These are phyloP conservation scores for Drosophila orosa DNA, from an alignment of 1,140 invertebrate genomes.

Conservation along the genomic window DNA sequence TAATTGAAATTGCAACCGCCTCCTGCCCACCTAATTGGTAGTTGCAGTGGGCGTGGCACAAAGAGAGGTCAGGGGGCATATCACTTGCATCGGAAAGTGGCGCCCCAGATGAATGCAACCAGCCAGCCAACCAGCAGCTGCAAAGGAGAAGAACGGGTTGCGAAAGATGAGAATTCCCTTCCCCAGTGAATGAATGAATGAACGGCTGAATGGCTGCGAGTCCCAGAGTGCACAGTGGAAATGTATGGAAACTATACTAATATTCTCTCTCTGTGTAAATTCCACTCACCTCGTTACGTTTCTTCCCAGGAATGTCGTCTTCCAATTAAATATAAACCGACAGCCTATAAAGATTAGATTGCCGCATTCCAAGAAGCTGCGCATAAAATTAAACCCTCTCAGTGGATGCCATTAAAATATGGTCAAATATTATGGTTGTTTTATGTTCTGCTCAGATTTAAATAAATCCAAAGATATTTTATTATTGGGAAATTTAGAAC, in stretches of 20 bases:
- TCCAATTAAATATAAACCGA: constrained; percentile 22
- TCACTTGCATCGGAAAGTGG: constrained; percentile 76
- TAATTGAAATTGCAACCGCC: constrained; percentile 79
- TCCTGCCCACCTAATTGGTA: constrained; percentile 77
- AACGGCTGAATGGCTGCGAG: constrained; percentile 51
- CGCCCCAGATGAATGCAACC: constrained; percentile 70
- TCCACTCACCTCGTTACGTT: constrained; percentile 15
- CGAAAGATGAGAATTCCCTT: constrained; percentile 47
- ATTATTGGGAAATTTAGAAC: constrained; percentile 3
- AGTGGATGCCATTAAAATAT: constrained; percentile 11
- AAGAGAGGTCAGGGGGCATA: constrained; percentile 42
- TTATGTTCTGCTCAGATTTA: neutral
- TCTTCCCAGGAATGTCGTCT: constrained; percentile 8
- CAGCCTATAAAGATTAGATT: constrained; percentile 27
- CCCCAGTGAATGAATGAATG: constrained; percentile 48
- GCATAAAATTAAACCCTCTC: constrained; percentile 34
- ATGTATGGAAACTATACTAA: neutral
- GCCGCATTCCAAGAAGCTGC: constrained; percentile 13
- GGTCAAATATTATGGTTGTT: constrained; percentile 9
- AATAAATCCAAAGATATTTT: constrained; percentile 4
- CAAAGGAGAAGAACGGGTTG: constrained; percentile 22
- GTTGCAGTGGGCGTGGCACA: constrained; percentile 49
- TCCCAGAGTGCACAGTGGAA: constrained; percentile 44
- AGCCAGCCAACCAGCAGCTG: constrained; percentile 29
- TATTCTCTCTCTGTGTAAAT: neutral